Conservation (phyloP, 2,113 vertebrate species). For the Fulmarus glacialis region DNA sequence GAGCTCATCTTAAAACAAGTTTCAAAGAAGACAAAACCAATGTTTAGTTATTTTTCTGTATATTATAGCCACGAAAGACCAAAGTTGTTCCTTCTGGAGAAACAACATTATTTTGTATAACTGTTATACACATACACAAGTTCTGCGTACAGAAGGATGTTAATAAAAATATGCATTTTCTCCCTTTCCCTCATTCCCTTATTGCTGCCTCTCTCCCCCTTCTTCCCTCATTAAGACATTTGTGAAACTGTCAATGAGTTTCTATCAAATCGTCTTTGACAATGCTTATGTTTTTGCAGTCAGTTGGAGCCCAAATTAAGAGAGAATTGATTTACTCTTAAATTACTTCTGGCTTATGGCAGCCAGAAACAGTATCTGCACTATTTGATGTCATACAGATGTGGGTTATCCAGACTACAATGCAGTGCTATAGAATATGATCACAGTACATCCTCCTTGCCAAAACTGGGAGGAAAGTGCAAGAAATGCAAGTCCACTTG, state of each 20-base stretch:
- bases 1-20: background rate
- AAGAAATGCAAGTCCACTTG: background rate
- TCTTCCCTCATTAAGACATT: background rate
- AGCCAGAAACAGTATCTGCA: background rate
- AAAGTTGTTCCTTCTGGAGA: background rate
- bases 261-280: background rate
- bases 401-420: background rate
- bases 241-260: background rate
- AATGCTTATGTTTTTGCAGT: background rate
- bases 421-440: fast-evolving
- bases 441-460: background rate
- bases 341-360: background rate
- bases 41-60: background rate
- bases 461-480: background rate
- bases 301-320: background rate
- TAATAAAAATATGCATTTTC: background rate
- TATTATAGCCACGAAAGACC: background rate
- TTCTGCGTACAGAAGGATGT: background rate
- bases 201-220: background rate
- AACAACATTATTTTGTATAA: background rate
- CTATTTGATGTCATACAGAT: background rate
- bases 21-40: background rate
- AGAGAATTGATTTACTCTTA: background rate
- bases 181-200: background rate
- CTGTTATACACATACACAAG: background rate